Base-by-base conservation (phyloP, 1,140 invertebrate genomes). In the Tribolium madens region DNA sequence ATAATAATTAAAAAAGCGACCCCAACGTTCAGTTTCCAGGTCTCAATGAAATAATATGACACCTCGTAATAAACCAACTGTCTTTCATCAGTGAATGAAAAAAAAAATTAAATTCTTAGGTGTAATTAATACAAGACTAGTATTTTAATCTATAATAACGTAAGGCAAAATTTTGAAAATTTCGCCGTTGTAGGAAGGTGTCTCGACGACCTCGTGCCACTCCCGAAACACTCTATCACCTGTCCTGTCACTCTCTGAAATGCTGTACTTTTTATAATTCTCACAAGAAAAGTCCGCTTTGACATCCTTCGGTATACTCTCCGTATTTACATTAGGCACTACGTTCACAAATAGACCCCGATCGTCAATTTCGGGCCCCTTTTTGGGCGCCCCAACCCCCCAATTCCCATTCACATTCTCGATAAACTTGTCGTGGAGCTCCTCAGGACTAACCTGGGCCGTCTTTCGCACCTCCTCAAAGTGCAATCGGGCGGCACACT, bases 151-250 rank as follows among this genome's bases (percentile, higher is more conserved):
- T 88, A 95, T 93, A 85, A 96, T 92, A 88, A 96, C 94, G 89
- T 97, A 97, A 89, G 96, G 96, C 91, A 97, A 90, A 90, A 96
- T 93, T 87, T 92, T 91, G 86, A 96, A 89, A 82, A 89, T 88
- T 86, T 95, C 92, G 83, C 88, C 92, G 86, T 89, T 89, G 83
- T 89, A 93, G 81, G 90, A 92, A 85, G 88, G 89, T 86, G 87
- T 90, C 79, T 90, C 90, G 78, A 91, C 88, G 86, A 91, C 91
- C 87, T 96, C 92, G 85, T 95, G 92, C 93, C 94, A 97, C 87
- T 95, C 92, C 77, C 91, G 88, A 89, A 96, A 97, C 70, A 75
- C 75, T 18, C 75, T 69, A 42, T 77, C 72, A 76, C 60, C 47
- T 80, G 76, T 82, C 75, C 75, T 76, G 50, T 64, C 73, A 47